Evolutionary conservation across 2,888 invertebrate species (phyloP).

Genomic region (Drosophila dives): DNA sequence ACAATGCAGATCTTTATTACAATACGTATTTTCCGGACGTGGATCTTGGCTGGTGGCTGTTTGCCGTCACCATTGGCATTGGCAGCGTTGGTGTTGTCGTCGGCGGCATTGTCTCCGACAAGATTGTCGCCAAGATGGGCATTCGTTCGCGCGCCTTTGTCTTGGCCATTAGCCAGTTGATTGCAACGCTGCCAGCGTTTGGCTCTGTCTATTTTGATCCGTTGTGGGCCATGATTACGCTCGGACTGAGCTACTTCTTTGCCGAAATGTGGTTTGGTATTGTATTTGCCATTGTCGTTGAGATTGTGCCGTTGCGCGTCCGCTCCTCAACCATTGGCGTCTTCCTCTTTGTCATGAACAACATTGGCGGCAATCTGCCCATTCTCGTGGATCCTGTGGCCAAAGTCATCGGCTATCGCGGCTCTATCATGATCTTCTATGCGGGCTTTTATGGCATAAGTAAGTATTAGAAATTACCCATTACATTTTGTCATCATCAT

Average conservation of each 20-base stretch:
- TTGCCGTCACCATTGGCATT: conserved; percentile 94
- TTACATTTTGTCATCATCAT: not conserved
- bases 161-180: conserved; percentile 92
- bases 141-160: conserved; percentile 92
- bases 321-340: conserved; percentile 94
- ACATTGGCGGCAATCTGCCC: conserved; percentile 95
- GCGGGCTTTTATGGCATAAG: conserved; percentile 94
- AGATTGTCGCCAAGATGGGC: conserved; percentile 94
- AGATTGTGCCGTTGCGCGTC: conserved; percentile 92
- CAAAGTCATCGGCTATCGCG: conserved; percentile 92
- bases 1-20: conserved; percentile 95
- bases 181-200: conserved; percentile 93
- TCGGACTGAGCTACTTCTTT: conserved; percentile 95
- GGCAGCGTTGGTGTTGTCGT: conserved; percentile 89
- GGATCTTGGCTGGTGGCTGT: conserved; percentile 95
- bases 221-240: conserved; percentile 93
- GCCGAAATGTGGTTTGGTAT: conserved; percentile 98
- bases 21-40: conserved; percentile 95
- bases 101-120: conserved; percentile 92
- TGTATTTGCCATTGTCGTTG: conserved; percentile 94
- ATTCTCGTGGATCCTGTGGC: conserved; percentile 94
- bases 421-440: conserved; percentile 94
- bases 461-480: conserved; percentile 80
- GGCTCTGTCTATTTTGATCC: conserved; percentile 94
- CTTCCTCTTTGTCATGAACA: conserved; percentile 96